Evolutionary conservation across 1,140 invertebrate species (phyloP).

Genomic region (Drosophila chauvacae): DNA sequence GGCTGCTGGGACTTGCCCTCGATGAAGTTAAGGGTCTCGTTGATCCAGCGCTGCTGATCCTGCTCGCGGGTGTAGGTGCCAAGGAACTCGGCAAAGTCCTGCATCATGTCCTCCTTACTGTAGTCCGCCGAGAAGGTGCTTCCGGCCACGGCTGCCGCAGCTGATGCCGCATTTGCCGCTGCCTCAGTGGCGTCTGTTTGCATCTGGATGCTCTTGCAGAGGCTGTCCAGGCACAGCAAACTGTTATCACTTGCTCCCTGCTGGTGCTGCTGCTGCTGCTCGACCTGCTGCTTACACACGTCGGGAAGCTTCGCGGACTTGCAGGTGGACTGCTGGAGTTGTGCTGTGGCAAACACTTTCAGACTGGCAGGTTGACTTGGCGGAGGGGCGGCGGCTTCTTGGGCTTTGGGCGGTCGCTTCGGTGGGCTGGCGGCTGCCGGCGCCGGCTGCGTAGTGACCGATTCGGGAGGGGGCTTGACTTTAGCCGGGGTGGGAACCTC

Average conservation of each 20-base stretch:
- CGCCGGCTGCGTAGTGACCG: slow-evolving; percentile 3
- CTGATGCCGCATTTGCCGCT: slow-evolving; percentile 31
- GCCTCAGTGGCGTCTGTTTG: slow-evolving; percentile 56
- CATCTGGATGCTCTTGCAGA: slow-evolving; percentile 78
- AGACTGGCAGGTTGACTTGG: slow-evolving; percentile 59
- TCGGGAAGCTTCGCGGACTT: slow-evolving; percentile 40
- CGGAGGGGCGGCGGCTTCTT: slow-evolving; percentile 15
- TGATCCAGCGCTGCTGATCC: slow-evolving; percentile 78
- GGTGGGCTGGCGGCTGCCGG: slow-evolving; percentile 30
- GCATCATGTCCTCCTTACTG: slow-evolving; percentile 75
- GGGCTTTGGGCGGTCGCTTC: slow-evolving; percentile 38
- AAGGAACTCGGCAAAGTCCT: slow-evolving; percentile 78
- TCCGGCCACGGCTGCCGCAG: slow-evolving; percentile 37
- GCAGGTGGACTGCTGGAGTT: slow-evolving; percentile 50
- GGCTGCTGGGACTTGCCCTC: slow-evolving; percentile 79
- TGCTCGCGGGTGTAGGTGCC: slow-evolving; percentile 72
- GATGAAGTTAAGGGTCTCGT: slow-evolving; percentile 80
- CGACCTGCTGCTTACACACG: slow-evolving; percentile 23
- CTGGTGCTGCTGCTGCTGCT: slow-evolving; percentile 48
- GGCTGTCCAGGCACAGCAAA: slow-evolving; percentile 70
- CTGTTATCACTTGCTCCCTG: slow-evolving; percentile 60
- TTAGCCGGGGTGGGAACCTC: slow-evolving; percentile 32
- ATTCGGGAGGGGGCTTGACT: slow-evolving; percentile 29
- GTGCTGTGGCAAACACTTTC: slow-evolving; percentile 67
- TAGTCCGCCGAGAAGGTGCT: slow-evolving; percentile 50